Base-by-base conservation (phyloP, 2,797 vertebrate species). In the Hyperoplus lanceolatus region DNA sequence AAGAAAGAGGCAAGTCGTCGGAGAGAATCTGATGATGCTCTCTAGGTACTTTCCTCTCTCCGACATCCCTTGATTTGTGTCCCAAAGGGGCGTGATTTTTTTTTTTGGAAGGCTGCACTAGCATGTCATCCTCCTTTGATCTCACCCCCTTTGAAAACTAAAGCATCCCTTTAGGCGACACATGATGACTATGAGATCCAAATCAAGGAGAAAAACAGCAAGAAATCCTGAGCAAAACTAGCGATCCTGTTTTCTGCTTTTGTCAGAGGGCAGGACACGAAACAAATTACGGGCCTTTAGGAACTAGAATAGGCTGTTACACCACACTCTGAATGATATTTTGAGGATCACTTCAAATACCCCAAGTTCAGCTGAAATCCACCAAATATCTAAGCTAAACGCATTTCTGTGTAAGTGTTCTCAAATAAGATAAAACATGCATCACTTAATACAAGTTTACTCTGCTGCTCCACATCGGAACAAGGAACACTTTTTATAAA, bases 61-160 rank as follows among this genome's bases (percentile, higher is more conserved):
- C 77, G 79, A 82, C 81, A 85, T 74, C 63, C 66, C 81, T 86
- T 86, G 85, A 88, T 91, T 86, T 82, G 49, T 77, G 84, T 87
- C 82, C 87, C 83, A 82, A 64, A 69, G 78, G 70, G 73, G 3
- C 64, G 74, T 88, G 29, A 29, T 29, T 29, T 29, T 29, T 29
- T 29, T 29, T 29, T 90, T 85, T 85, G 73, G 82, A 81, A 83
- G 83, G 80, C 81, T 80, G 81, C 43, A 49, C 81, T 85, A 87
- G 70, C 74, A 77, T 80, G 67, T 71, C 83, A 85, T 78, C 83
- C 67, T 82, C 43, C 80, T 84, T 88, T 91, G 68, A 90, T 89
- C 73, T 78, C 49, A 46, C 43, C 29, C 63, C 43, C 67, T 89
- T 87, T 86, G 82, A 90, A 29, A 91, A 87, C 70, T 70, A 72